Evolutionary conservation across 2,113 vertebrate genomes (phyloP).

Genomic region (Phodopus roborovskii): DNA sequence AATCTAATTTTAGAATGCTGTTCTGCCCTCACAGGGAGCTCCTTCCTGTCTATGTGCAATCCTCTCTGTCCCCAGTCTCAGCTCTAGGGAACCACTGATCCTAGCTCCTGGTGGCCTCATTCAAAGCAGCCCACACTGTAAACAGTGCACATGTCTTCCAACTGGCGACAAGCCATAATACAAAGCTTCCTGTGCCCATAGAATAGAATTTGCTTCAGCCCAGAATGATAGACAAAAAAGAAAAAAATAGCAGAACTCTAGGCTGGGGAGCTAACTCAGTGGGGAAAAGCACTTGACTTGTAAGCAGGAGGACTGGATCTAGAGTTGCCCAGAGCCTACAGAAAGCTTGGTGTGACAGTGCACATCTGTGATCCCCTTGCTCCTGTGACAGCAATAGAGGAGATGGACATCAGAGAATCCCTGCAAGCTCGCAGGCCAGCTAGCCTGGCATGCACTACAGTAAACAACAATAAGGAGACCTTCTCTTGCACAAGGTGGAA

Average conservation of each 20-base stretch:
- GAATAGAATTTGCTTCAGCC: neutral
- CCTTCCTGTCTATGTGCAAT: neutral
- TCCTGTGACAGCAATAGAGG: neutral
- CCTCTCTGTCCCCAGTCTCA: neutral
- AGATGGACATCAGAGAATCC: neutral
- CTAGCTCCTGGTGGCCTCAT: neutral
- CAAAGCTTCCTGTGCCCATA: neutral
- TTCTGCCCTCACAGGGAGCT: neutral
- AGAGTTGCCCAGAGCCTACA: neutral
- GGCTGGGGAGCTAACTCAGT: neutral
- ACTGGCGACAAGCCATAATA: neutral
- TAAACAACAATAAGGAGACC: neutral
- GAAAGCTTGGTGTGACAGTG: neutral
- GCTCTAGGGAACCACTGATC: neutral
- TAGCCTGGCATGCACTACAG: neutral
- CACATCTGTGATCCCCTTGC: neutral
- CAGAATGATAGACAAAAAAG: neutral
- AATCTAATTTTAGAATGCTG: conserved; percentile 30
- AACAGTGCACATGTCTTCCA: neutral
- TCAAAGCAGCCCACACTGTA: neutral
- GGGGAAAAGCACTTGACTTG: neutral
- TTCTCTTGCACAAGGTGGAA: neutral
- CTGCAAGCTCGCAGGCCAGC: neutral
- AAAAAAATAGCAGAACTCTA: neutral
- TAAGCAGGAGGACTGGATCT: neutral